Base-by-base conservation (phyloP, 2,888 invertebrate species). In the Erpobdella octoculata region DNA sequence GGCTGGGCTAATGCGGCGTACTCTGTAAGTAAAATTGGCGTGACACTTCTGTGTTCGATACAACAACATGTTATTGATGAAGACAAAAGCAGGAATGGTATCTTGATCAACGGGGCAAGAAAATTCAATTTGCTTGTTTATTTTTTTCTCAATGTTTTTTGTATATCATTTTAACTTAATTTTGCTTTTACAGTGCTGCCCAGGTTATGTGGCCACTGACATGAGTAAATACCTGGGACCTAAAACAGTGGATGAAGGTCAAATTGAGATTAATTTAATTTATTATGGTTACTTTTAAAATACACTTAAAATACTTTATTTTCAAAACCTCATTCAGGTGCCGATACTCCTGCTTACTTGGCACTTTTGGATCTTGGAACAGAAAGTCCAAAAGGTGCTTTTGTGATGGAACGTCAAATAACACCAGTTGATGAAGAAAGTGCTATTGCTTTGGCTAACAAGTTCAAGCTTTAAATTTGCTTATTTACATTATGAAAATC, bases 131-230 rank as follows among this genome's bases (percentile, higher is more conserved):
- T 59, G 25, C 25, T 18, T 59, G 9, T 9, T 59, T 59, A 15
- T 59, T 59, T n/a, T 15, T 9, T 59, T 21, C 25, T 59, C 21
- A 12, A 25, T 59, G 21, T 21, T 15, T 12, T 12, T 18, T 21
- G 21, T 21, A 18, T 15, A 21, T 59, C 21, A 15, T 12, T 59
- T 12, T 59, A 12, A n/a, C 61, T 12, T 59, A 12, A 12, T 59
- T 59, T 9, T 61, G 28, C 37, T 25, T 15, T 78, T 77, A 4
- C 77, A 83, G 82, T 82, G 82, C 73, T 83, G 82, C 81, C 91
- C 91, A 0, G 91, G 91, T 0, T 89, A 88, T 80, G 90, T 91
- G 0, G 86, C 86, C 76, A 91, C 91, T 0, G 90, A 91, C 78
- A 89, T 91, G 90, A 85, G 88, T 0, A 88, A 87, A 35, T 88